Evolutionary conservation across 2,888 invertebrate species (phyloP), one percentile per base, ranked within the genome.

Genomic region (Gonocerus acuteangulatus): DNA sequence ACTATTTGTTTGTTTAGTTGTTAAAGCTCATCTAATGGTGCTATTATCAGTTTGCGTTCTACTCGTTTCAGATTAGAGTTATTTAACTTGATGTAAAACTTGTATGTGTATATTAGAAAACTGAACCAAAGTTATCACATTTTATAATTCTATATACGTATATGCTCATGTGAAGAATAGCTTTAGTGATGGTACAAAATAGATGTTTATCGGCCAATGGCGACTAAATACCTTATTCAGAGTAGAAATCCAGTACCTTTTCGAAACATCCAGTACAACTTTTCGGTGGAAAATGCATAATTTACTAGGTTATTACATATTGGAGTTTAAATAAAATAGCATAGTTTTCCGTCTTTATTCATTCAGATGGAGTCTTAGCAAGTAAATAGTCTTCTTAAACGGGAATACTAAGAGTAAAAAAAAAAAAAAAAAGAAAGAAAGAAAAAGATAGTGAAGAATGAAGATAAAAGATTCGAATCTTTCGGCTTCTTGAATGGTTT

Each of bases 121-220:
- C 39, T 23, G 54, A 54, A 54, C 54, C 54, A 54, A 54, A 54
- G 54, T 54, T 54, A 39, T 54, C 54, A 39, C 54, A 42, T 54
- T 54, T 42, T 54, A 42, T 54, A 42, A 34, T 39, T 34, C 16
- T 36, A 32, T 32, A 51, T 54, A 42, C 42, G 42, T 54, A 42
- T 21, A 36, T 54, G 54, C 54, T 54, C 54, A 54, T 54, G 54
- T 54, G 21, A 54, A 54, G 39, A 54, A 54, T 54, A 54, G 54
- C 54, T 54, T 54, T 54, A 54, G 54, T n/a, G 23, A 54, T 54
- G 42, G 54, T 54, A 54, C 54, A 54, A 54, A n/a, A 54, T 19
- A 47, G 39, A 15, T 39, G 39, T 39, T n/a, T 39, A 54, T 42
- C 22, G 54, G 54, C 39, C 54, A 39, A 22, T 42, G 54, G 54